These are phyloP conservation scores for Andricus curvator DNA, from an alignment of 2,888 invertebrate genomes.

Conservation along the genomic window DNA sequence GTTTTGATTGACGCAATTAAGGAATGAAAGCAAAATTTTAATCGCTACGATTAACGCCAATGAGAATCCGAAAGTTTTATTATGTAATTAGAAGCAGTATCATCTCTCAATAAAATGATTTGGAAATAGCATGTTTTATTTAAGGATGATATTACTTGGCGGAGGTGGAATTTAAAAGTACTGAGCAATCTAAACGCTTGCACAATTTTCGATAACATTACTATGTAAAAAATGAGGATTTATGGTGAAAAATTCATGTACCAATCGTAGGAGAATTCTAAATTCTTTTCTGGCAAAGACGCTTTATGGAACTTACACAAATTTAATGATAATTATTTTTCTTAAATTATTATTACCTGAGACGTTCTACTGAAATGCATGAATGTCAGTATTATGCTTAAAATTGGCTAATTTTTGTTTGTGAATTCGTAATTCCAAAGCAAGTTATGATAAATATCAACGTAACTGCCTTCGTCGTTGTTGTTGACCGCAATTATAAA, in stretches of 20 bases:
- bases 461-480: background rate
- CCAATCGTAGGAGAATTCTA: conserved; percentile 21
- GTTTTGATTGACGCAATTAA: background rate
- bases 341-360: background rate
- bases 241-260: background rate
- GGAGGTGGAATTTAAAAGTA: background rate
- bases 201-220: background rate
- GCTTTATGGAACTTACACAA: background rate
- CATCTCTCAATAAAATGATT: background rate
- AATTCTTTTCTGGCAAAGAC: background rate
- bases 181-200: background rate
- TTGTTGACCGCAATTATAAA: background rate
- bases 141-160: background rate
- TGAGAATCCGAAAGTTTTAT: background rate
- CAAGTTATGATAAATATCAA: background rate
- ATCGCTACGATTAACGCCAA: background rate
- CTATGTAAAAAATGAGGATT: background rate
- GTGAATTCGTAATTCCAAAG: background rate
- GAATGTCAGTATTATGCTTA: background rate
- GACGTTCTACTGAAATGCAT: background rate
- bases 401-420: background rate
- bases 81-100: background rate
- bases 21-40: too few species aligned
- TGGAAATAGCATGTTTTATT: background rate
- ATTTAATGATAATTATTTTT: too few species aligned